Percentiles rank a stretch among this genome's conserved stretches.
Conservation (phyloP, 2,888 invertebrate species). For the Epistrophe eligans region DNA sequence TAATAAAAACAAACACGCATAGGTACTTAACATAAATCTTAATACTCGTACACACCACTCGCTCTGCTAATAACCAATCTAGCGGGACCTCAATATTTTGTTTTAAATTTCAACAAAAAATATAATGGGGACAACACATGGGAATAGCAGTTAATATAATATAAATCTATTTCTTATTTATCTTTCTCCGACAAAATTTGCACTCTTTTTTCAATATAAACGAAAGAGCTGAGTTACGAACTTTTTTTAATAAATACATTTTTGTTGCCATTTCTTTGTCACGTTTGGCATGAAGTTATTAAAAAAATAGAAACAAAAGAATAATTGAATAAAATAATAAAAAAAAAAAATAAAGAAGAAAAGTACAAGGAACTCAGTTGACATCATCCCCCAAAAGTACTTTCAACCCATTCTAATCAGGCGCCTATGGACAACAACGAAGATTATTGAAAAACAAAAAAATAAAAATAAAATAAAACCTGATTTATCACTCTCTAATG, state of each 20-base stretch:
- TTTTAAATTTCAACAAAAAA: neutral
- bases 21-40: neutral
- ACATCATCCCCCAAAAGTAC: constrained; percentile 35
- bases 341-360: constrained; percentile 1
- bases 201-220: neutral
- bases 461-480: no score
- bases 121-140: constrained; percentile 29
- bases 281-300: neutral
- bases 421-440: neutral
- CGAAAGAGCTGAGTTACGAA: constrained; percentile 66
- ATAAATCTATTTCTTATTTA: constrained; percentile 14
- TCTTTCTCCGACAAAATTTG: neutral
- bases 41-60: neutral
- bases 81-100: constrained; percentile 52
- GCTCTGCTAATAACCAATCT: constrained; percentile 10
- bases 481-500: constrained; percentile 26
- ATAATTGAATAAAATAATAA: neutral
- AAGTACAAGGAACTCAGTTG: constrained; percentile 28
- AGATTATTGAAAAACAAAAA: neutral
- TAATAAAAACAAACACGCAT: constrained; percentile 1
- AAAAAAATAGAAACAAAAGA: constrained; percentile 19
- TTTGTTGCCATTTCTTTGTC: neutral
- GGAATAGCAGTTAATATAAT: constrained; percentile 36
- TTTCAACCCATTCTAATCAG: constrained; percentile 36
- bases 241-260: constrained; percentile 16